These are phyloP conservation scores for Hippocampus mohnikei DNA, from an alignment of 2,113 vertebrate genomes.

Conservation along the genomic window DNA sequence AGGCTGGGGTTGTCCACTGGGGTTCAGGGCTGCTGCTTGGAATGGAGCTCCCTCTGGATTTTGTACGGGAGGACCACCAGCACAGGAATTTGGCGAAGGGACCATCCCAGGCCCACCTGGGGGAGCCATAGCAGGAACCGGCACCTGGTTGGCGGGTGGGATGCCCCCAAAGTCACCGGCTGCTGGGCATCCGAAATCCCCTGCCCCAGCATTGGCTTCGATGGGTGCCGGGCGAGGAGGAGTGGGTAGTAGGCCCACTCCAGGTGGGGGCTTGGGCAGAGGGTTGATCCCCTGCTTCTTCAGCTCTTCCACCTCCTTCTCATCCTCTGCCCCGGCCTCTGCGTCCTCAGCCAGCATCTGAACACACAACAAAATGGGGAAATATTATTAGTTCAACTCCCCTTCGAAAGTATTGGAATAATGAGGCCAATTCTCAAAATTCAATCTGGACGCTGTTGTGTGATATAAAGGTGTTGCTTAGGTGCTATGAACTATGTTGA, in stretches of 20 bases:
- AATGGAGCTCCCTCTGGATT: slow-evolving; percentile 73
- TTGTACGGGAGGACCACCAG: slow-evolving; percentile 55
- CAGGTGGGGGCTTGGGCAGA: slow-evolving; percentile 81
- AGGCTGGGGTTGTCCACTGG: slow-evolving; percentile 68
- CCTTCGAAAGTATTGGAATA: not conserved
- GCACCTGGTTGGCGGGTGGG: slow-evolving; percentile 55
- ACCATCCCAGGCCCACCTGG: slow-evolving; percentile 38
- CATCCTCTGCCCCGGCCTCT: slow-evolving; percentile 89
- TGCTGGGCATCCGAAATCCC: slow-evolving; percentile 58
- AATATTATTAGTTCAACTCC: not conserved
- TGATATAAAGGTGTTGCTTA: no score
- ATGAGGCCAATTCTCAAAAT: not conserved
- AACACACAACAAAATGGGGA: not conserved
- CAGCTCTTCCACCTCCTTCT: slow-evolving; percentile 94
- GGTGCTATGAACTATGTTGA: not conserved
- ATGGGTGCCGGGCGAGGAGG: slow-evolving; percentile 72
- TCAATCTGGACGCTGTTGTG: not conserved
- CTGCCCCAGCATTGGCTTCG: slow-evolving; percentile 61
- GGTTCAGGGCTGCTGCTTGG: slow-evolving; percentile 67
- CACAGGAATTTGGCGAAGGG: slow-evolving; percentile 49
- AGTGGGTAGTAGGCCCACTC: slow-evolving; percentile 81
- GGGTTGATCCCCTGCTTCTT: slow-evolving; percentile 96
- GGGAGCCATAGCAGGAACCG: slow-evolving; percentile 49
- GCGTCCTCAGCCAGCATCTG: slow-evolving; percentile 92
- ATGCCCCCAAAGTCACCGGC: slow-evolving; percentile 43